Evolutionary conservation across 2,113 vertebrate species (phyloP).

Genomic region (Epinephelus lanceolatus): DNA sequence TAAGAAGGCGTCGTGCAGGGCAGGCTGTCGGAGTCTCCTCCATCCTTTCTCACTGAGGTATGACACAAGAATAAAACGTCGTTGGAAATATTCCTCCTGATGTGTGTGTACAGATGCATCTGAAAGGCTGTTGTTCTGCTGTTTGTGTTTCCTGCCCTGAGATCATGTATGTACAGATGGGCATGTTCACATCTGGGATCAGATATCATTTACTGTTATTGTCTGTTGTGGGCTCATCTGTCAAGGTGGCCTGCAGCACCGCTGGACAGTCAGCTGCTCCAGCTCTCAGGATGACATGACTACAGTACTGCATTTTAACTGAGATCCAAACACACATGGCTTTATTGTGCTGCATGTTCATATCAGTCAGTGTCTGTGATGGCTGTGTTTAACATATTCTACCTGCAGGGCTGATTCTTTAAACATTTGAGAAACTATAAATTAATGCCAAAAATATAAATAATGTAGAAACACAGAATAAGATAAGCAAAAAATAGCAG

Average conservation of each 20-base stretch:
- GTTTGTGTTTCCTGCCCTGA: background rate
- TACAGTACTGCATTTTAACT: background rate
- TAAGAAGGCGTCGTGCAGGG: conserved; percentile 5
- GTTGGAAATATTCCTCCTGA: background rate
- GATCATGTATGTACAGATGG: background rate
- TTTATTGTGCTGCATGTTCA: background rate
- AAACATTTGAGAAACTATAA: background rate
- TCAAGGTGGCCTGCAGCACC: conserved; percentile 33
- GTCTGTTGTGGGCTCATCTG: conserved; percentile 4
- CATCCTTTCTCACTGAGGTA: conserved; percentile 27
- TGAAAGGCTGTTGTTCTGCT: background rate
- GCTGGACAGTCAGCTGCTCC: background rate
- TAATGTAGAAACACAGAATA: background rate
- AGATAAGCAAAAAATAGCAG: too few relatives aligned
- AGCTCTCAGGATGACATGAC: background rate
- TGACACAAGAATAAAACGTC: conserved; percentile 1
- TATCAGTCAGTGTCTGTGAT: background rate
- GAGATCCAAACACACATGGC: background rate
- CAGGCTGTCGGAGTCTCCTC: background rate
- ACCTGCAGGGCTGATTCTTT: background rate
- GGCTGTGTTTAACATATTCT: background rate
- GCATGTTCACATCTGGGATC: background rate
- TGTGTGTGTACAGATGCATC: background rate
- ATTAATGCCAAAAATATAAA: background rate
- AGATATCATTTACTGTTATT: background rate